Percentiles rank a stretch among this genome's conserved stretches.
Conservation (phyloP, 2,113 vertebrate genomes). For the Pelecanus crispus region DNA sequence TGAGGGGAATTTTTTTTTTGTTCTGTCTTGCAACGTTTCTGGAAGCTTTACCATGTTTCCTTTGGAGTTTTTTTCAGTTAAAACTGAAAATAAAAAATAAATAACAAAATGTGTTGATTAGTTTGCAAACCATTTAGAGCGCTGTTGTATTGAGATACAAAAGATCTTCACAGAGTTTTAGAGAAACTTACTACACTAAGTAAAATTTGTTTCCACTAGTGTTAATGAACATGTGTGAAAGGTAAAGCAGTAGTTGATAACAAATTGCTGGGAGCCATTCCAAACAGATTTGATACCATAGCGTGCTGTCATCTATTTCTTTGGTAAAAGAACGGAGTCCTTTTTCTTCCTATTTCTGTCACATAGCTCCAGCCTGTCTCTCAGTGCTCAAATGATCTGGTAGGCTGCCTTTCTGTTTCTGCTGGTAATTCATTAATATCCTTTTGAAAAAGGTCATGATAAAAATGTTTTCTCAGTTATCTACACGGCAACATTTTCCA, state of each 20-base stretch:
- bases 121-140: neutral
- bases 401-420: neutral
- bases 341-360: neutral
- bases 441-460: neutral
- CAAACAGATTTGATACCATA: neutral
- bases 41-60: neutral
- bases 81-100: neutral
- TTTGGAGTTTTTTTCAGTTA: neutral
- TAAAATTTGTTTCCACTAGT: neutral
- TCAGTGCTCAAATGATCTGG: neutral
- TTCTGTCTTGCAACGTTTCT: neutral
- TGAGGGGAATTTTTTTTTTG: neutral
- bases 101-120: neutral
- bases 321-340: neutral
- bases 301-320: neutral
- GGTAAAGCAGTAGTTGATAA: neutral
- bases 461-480: conserved; percentile 8
- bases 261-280: neutral
- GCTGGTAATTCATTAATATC: neutral
- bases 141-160: neutral
- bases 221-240: neutral
- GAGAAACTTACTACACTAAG: neutral
- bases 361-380: neutral
- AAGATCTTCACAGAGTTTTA: neutral
- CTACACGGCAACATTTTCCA: neutral